A percentile compares a stretch with the other conserved stretches of the same genome.
These are phyloP conservation scores for Phrynocephalus forsythii DNA, from an alignment of 2,797 vertebrate genomes.

Conservation along the genomic window DNA sequence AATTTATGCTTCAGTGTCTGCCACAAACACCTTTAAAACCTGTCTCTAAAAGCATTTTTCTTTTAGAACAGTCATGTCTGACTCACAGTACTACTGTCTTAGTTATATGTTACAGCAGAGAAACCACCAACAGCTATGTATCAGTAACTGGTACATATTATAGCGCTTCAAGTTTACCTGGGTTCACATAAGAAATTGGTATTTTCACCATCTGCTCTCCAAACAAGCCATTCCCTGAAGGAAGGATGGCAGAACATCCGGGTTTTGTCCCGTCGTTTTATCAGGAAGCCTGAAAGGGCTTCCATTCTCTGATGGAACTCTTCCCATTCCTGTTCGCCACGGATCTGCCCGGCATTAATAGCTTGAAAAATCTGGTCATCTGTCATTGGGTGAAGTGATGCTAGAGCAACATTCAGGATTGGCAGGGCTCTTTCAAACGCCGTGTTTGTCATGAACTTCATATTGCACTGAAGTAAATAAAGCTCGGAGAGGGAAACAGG, in stretches of 20 bases:
- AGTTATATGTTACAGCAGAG: background rate
- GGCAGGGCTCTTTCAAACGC: constrained; percentile 93
- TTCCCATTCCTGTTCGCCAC: constrained; percentile 90
- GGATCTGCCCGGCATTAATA: constrained; percentile 87
- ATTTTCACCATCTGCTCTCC: constrained; percentile 95
- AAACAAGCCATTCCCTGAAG: constrained; percentile 97
- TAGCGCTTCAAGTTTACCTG: constrained; percentile 80
- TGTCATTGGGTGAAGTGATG: constrained; percentile 96
- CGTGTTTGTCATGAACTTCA: constrained; percentile 95
- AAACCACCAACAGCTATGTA: background rate
- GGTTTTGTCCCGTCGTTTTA: constrained; percentile 93
- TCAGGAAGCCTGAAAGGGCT: constrained; percentile 90
- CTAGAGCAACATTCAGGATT: constrained; percentile 91
- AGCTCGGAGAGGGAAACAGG: constrained; percentile 95
- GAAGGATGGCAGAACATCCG: constrained; percentile 99
- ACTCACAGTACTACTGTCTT: background rate
- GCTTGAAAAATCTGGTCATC: constrained; percentile 97
- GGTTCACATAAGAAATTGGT: constrained; percentile 96
- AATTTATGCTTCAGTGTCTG: background rate
- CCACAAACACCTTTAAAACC: background rate
- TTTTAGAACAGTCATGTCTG: background rate
- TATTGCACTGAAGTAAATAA: constrained; percentile 97
- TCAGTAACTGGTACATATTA: background rate
- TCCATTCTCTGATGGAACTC: constrained; percentile 97
- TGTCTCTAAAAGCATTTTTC: background rate